Evolutionary conservation across 2,888 invertebrate species (phyloP).

Genomic region (Pecten maximus): DNA sequence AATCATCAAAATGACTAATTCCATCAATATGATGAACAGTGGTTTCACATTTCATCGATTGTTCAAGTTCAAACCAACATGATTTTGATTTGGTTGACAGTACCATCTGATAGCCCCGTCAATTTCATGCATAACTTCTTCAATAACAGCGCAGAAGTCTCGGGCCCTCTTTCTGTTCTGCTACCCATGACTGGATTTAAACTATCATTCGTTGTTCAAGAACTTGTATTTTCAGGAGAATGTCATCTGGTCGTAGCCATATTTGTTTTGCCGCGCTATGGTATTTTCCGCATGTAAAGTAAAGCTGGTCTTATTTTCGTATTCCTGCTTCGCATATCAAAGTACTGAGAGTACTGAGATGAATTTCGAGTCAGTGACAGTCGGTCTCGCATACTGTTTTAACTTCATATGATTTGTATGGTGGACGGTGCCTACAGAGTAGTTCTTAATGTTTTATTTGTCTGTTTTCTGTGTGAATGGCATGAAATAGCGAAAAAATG

Average conservation of each 20-base stretch:
- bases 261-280: conserved; percentile 60
- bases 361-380: too few species aligned
- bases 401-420: too few species aligned
- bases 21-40: not conserved
- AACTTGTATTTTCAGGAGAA: not conserved
- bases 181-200: conserved; percentile 39
- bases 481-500: too few species aligned
- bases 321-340: not conserved
- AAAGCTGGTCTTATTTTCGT: conserved; percentile 20
- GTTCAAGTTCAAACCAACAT: not conserved
- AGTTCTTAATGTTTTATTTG: too few species aligned
- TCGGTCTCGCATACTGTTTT: too few species aligned
- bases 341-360: too few species aligned
- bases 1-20: too few species aligned
- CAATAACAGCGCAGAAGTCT: conserved; percentile 63
- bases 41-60: not conserved
- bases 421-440: too few species aligned
- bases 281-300: not conserved
- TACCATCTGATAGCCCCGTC: conserved; percentile 72
- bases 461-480: too few species aligned
- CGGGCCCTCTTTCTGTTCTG: conserved; percentile 56
- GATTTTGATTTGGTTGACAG: not conserved
- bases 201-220: not conserved
- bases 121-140: conserved; percentile 72
- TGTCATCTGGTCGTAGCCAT: conserved; percentile 47